These are phyloP conservation scores for Junonia oenone DNA, from an alignment of 2,888 invertebrate species.

Conservation along the genomic window DNA sequence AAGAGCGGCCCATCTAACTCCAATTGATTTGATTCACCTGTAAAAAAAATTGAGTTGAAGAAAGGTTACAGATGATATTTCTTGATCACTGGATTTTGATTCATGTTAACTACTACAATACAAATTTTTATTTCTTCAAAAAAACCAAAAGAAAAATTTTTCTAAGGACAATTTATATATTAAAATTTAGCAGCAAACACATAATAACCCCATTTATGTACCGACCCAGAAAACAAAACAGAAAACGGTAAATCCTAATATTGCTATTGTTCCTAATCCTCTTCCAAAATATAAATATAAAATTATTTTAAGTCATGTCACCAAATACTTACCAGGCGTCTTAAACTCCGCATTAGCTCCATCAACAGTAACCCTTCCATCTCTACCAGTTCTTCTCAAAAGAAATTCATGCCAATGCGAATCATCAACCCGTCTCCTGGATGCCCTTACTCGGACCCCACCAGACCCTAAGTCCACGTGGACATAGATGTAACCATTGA, in stretches of 20 bases:
- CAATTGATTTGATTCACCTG: conserved; percentile 91
- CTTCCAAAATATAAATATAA: too few relatives aligned
- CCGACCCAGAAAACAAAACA: too few relatives aligned
- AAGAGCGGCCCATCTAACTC: conserved; percentile 93
- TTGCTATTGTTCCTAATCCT: too few relatives aligned
- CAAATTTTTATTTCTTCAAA: too few relatives aligned
- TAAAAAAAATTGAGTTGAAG: too few relatives aligned
- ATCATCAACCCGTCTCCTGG: conserved; percentile 90
- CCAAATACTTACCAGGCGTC: conserved; percentile 91
- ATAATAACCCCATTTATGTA: too few relatives aligned
- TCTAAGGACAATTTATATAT: too few relatives aligned
- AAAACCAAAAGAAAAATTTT: too few relatives aligned
- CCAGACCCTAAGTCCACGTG: conserved; percentile 96
- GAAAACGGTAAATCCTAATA: too few relatives aligned
- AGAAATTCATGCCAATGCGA: conserved; percentile 95
- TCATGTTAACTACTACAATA: background rate
- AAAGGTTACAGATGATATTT: too few relatives aligned
- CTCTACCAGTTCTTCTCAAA: conserved; percentile 88
- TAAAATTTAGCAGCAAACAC: too few relatives aligned
- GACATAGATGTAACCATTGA: conserved; percentile 95
- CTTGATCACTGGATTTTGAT: background rate
- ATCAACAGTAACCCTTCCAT: conserved; percentile 93
- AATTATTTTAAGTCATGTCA: too few relatives aligned
- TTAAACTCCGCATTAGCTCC: conserved; percentile 93
- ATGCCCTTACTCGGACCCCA: conserved; percentile 90